A percentile compares a stretch with the other conserved stretches of the same genome.
Evolutionary conservation across 2,888 invertebrate species (phyloP).

Genomic region (Callinectes sapidus): DNA sequence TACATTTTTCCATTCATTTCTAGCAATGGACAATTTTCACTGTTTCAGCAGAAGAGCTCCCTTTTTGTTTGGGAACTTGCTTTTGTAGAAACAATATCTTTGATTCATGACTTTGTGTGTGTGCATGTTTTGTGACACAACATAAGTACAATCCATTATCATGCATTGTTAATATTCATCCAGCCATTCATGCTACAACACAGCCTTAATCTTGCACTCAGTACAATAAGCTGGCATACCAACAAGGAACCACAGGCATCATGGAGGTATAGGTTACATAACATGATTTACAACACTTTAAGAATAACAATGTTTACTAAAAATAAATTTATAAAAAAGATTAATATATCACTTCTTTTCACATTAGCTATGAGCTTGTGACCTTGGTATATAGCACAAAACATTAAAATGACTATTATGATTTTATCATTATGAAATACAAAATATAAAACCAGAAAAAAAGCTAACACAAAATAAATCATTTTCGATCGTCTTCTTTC

Average conservation of each 20-base stretch:
- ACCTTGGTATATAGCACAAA: background rate
- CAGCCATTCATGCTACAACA: background rate
- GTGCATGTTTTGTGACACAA: background rate
- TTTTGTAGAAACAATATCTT: too few species aligned
- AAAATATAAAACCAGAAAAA: background rate
- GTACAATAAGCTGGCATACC: background rate
- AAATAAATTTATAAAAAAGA: background rate
- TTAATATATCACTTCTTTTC: background rate
- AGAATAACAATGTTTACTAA: background rate
- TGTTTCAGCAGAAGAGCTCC: too few species aligned
- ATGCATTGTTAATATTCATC: background rate
- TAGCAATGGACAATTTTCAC: too few species aligned
- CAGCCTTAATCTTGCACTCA: background rate
- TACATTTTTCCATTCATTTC: too few species aligned
- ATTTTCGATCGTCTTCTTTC: background rate
- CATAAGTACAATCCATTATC: background rate
- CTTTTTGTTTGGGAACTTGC: too few species aligned
- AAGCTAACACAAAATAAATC: background rate
- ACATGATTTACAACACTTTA: background rate
- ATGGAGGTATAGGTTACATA: background rate
- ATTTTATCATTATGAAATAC: background rate
- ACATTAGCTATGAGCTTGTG: slow-evolving; percentile 1
- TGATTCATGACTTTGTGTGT: background rate
- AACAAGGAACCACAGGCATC: background rate
- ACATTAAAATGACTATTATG: background rate